Evolutionary conservation across 2,797 vertebrate genomes (phyloP).

Genomic region (Tolypeutes matacus): DNA sequence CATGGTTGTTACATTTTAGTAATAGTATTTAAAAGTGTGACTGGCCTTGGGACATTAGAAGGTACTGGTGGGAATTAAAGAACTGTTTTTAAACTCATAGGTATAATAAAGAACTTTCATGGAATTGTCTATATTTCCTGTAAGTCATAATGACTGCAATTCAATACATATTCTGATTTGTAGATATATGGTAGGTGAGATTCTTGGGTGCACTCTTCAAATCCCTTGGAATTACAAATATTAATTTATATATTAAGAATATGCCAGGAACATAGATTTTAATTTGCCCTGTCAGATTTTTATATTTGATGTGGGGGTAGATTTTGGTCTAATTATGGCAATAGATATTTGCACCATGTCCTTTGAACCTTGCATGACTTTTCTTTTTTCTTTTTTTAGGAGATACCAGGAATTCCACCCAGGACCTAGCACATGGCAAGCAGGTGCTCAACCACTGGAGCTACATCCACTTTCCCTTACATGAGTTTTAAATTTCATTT

Average conservation of each 20-base stretch:
- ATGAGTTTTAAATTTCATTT: not conserved
- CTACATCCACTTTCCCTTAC: not conserved
- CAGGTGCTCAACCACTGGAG: no score
- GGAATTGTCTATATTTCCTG: not conserved
- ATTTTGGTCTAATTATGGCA: not conserved
- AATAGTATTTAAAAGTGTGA: constrained; percentile 46
- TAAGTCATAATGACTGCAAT: not conserved
- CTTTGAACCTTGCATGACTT: not conserved
- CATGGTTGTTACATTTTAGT: not conserved
- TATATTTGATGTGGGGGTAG: not conserved
- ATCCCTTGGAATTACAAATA: not conserved
- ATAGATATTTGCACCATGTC: not conserved
- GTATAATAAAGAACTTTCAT: not conserved
- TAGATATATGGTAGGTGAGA: not conserved
- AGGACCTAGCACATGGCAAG: no score
- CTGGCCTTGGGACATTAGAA: constrained; percentile 46
- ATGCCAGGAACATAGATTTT: not conserved
- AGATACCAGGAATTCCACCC: no score
- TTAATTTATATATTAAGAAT: not conserved
- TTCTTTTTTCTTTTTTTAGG: no score
- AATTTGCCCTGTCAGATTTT: not conserved
- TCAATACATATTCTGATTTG: not conserved
- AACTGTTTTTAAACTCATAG: not conserved
- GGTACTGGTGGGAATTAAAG: constrained; percentile 14
- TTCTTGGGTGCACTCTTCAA: not conserved